Conservation (phyloP, 2,888 invertebrate genomes). For the Agrochola macilenta region DNA sequence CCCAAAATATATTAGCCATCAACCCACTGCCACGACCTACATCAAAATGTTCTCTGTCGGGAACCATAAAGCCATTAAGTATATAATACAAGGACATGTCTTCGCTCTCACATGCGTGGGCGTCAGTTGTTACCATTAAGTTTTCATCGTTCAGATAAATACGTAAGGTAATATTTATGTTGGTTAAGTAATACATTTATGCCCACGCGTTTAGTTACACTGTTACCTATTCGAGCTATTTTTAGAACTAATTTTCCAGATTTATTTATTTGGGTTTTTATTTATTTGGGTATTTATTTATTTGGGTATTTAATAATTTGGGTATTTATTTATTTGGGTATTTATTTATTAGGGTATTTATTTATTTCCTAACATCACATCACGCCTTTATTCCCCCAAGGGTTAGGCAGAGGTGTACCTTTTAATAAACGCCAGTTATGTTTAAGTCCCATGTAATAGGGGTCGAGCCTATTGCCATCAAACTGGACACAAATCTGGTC, state of each 20-base stretch:
- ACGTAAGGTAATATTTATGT: constrained; percentile 11
- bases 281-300: too few relatives aligned
- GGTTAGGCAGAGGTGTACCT: neutral
- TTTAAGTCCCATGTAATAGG: neutral
- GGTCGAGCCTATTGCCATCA: neutral
- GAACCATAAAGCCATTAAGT: constrained; percentile 15
- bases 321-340: too few relatives aligned
- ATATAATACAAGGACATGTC: constrained; percentile 23
- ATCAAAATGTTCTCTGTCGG: constrained; percentile 8
- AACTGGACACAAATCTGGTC: too few relatives aligned
- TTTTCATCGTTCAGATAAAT: constrained; percentile 24
- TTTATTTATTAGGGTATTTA: too few relatives aligned
- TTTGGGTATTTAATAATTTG: too few relatives aligned
- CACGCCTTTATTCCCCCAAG: neutral
- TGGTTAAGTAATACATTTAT: too few relatives aligned
- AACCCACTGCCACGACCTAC: constrained; percentile 4
- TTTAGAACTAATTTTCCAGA: neutral
- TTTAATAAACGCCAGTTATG: neutral
- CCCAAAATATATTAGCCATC: neutral
- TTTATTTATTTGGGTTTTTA: too few relatives aligned
- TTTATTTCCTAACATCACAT: too few relatives aligned
- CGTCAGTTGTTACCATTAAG: constrained; percentile 15
- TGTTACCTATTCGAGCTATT: neutral
- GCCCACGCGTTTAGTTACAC: neutral
- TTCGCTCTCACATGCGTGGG: constrained; percentile 35